These are phyloP conservation scores for Erpobdella octoculata DNA, from an alignment of 2,888 invertebrate genomes.

Conservation along the genomic window DNA sequence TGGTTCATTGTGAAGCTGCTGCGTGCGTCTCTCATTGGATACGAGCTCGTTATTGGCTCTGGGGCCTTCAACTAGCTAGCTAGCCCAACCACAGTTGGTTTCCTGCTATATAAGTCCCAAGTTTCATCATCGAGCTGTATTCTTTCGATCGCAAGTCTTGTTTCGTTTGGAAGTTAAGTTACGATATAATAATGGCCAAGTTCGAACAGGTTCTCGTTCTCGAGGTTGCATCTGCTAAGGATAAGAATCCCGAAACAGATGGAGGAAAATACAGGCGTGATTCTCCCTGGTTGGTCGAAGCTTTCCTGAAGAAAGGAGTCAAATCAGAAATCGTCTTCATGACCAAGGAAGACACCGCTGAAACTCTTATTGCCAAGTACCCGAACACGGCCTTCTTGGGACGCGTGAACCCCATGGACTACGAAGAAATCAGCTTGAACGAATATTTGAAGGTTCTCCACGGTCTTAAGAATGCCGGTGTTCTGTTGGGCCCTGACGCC, in stretches of 20 bases:
- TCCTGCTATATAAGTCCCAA: too few species aligned
- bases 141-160: background rate
- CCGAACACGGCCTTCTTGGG: conserved; percentile 33
- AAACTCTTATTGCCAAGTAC: conserved; percentile 26
- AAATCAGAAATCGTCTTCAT: conserved; percentile 30
- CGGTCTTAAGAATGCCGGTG: conserved; percentile 27
- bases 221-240: conserved; percentile 33
- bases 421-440: conserved; percentile 24
- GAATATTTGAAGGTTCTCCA: conserved; percentile 29
- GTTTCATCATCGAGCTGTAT: too few species aligned
- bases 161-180: background rate
- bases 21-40: too few species aligned
- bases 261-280: conserved; percentile 32
- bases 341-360: conserved; percentile 30
- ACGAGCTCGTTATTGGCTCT: too few species aligned
- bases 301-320: conserved; percentile 30
- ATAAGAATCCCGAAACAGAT: conserved; percentile 30
- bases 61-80: too few species aligned
- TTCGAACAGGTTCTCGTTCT: conserved; percentile 31
- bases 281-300: conserved; percentile 33
- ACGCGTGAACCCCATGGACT: conserved; percentile 34
- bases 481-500: conserved; percentile 30
- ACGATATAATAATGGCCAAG: conserved; percentile 26
- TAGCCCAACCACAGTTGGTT: too few species aligned
- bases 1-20: too few species aligned